Base-by-base conservation (phyloP, 2,113 vertebrate species). In the Thunnus thynnus region DNA sequence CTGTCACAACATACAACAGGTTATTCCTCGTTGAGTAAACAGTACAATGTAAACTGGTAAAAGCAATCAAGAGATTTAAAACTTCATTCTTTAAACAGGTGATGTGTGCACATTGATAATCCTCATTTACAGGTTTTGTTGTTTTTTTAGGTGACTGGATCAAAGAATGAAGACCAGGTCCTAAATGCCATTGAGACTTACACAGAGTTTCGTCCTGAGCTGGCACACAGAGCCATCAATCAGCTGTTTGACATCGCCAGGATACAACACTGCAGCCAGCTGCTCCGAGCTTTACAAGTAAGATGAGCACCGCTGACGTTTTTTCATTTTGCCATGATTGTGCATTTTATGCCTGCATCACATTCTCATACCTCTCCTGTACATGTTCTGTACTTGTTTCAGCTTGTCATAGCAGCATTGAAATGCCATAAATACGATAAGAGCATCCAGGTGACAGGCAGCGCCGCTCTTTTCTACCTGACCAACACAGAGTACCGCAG, bases 351-450 rank as follows among this genome's bases (percentile, higher is more conserved):
- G 30, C 22, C 8, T 16, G 8, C 32, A 10, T 47, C 25, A 8
- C 41, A 16, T 7, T 64, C 27, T 57, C 16, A 69, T 1, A 14
- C 20, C 5, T 47, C 7, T 36, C 16, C 20, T 5, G 6, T 54
- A 7, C 17, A 46, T 16, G 1, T 50, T 48, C 16, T 69, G 14
- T 76, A 12, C 18, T 61, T 9, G 52, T 71, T 56, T 10, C 82
- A 99, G 98, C 94, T 99, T 78, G 98, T 99, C 80, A 99, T 99
- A 68, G 94, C 96, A 2, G 98, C 98, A 7, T 92, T 99, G 71
- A 98, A 96, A 91, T 98, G 97, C 92, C 97, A 99, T 91, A 99
- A 99, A 78, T 97, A 97, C 1, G 97, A 99, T 80, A 99, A 98
- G 84, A 99, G 97, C 86, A 97, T 99, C 74, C 98, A 99, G 88